Conservation (phyloP, 2,888 invertebrate species). For the Bombyx huttoni region DNA sequence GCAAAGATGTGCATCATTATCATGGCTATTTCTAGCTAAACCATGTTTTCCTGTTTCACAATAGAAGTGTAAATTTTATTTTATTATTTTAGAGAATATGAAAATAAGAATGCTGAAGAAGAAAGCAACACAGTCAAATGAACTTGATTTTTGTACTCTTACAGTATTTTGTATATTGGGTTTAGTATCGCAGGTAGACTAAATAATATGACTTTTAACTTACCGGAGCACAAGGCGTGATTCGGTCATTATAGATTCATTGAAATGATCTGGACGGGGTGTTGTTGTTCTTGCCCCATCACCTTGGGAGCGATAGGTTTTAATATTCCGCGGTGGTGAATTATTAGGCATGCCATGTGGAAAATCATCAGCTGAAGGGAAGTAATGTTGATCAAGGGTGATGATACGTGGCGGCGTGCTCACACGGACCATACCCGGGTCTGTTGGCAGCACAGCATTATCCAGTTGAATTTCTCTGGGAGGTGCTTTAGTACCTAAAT, state of each 20-base stretch:
- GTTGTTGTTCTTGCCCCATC: conserved; percentile 51
- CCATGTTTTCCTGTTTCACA: too few relatives aligned
- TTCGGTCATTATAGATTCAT: conserved; percentile 63
- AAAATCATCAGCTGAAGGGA: conserved; percentile 78
- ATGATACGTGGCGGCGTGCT: conserved; percentile 91
- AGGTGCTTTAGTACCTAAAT: conserved; percentile 83
- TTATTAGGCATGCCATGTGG: conserved; percentile 31
- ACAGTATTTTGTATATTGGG: too few relatives aligned
- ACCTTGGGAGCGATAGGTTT: conserved; percentile 43
- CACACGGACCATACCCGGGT: conserved; percentile 82
- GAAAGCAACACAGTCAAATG: not conserved
- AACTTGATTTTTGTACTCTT: not conserved
- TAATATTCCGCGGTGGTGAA: conserved; percentile 48
- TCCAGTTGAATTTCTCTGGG: conserved; percentile 89
- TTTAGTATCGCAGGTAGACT: not conserved
- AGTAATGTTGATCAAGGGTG: conserved; percentile 88
- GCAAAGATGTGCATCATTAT: too few relatives aligned
- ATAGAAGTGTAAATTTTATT: too few relatives aligned
- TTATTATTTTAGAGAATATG: too few relatives aligned
- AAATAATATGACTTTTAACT: not conserved
- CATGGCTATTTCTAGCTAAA: too few relatives aligned
- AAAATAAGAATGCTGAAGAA: too few relatives aligned
- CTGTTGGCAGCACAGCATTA: conserved; percentile 82
- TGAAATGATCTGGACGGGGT: conserved; percentile 48
- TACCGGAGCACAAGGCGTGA: conserved; percentile 59